These are phyloP conservation scores for Pterobdella sp. DNA, from an alignment of 2,888 invertebrate genomes.

Conservation along the genomic window DNA sequence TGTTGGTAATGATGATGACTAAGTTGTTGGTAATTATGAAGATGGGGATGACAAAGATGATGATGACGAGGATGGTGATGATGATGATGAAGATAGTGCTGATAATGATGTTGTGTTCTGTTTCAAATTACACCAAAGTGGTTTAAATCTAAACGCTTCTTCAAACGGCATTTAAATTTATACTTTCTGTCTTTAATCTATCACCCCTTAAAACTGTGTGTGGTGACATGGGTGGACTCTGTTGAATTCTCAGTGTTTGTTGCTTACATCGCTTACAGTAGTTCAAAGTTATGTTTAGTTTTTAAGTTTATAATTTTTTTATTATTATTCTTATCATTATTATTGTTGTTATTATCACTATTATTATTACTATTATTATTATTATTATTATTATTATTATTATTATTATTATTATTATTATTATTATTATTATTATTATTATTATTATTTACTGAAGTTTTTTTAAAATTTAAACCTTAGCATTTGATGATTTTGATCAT, in stretches of 20 bases:
- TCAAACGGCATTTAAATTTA: too few species aligned
- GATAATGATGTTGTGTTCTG: not conserved
- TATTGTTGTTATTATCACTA: not conserved
- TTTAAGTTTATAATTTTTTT: not conserved
- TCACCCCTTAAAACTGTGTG: too few species aligned
- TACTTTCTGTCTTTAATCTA: too few species aligned
- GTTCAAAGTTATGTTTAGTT: not conserved
- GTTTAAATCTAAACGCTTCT: too few species aligned
- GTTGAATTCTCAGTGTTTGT: not conserved
- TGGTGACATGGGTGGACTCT: too few species aligned
- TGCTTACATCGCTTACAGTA: not conserved
- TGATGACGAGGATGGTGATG: not conserved
- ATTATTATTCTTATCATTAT: not conserved
- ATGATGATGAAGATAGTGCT: not conserved
- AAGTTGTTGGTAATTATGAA: not conserved
- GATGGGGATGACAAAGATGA: not conserved
- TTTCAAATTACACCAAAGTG: not conserved
- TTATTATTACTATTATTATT: not conserved
- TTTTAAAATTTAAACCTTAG: too few species aligned
- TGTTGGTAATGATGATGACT: not conserved
- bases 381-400: not conserved
- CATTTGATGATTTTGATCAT: too few species aligned
- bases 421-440: constrained; percentile 1
- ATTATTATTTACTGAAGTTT: too few species aligned
- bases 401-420: constrained; percentile 1